phyloP scores from a whole-genome alignment of 2,113 vertebrate genomes.

The Collichthys lucidus region DNA sequence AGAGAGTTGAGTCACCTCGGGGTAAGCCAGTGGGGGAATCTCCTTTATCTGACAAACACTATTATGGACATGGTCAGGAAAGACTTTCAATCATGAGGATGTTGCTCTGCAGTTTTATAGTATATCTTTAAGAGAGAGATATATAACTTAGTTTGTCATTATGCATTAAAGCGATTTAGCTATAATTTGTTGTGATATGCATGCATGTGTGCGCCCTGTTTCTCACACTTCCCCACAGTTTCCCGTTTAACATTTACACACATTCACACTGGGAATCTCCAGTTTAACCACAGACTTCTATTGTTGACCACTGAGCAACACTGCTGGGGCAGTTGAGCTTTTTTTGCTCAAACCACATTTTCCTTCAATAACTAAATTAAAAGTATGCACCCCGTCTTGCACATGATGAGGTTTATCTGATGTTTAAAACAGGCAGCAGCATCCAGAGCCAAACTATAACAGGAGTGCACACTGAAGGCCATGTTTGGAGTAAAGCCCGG shows the following conservation, averaged over 20 bases:
- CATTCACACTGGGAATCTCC: conserved; percentile 4
- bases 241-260: background rate
- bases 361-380: background rate
- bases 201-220: background rate
- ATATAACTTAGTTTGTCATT: background rate
- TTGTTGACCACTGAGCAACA: background rate
- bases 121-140: background rate
- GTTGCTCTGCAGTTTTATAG: conserved; percentile 17
- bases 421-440: background rate
- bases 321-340: background rate
- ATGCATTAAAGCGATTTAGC: background rate
- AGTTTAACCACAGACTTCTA: conserved; percentile 9
- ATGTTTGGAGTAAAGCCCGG: conserved; percentile 18
- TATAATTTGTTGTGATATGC: no score
- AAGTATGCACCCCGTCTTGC: background rate
- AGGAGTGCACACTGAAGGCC: background rate
- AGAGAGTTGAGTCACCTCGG: conserved; percentile 57
- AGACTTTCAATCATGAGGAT: conserved; percentile 35
- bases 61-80: conserved; percentile 35
- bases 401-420: background rate
- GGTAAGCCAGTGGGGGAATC: conserved; percentile 60
- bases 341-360: background rate
- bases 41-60: conserved; percentile 47
- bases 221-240: background rate
- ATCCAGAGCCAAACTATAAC: background rate